Conservation (phyloP, 2,797 vertebrate genomes). For the Rhodeus uyekii region DNA sequence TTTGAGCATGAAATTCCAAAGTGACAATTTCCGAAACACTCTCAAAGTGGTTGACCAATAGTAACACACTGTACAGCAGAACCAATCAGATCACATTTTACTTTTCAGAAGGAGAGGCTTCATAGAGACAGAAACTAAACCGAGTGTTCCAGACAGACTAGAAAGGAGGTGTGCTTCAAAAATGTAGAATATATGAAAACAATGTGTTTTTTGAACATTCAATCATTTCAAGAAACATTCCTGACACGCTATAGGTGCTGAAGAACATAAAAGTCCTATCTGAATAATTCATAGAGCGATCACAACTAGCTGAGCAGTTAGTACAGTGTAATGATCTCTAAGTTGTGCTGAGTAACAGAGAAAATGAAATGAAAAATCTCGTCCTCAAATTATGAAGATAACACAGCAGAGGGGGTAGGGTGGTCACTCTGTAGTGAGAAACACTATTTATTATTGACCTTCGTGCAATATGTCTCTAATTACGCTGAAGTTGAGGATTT, state of each 20-base stretch:
- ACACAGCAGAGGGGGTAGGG: neutral
- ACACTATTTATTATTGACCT: conserved; percentile 84
- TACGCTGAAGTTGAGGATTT: conserved; percentile 89
- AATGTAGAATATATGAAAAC: too few relatives aligned
- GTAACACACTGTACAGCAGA: too few relatives aligned
- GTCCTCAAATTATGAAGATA: neutral
- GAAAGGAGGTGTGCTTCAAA: too few relatives aligned
- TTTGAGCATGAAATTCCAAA: too few relatives aligned
- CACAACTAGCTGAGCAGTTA: neutral
- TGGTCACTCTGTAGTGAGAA: conserved; percentile 48
- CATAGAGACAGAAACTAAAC: too few relatives aligned
- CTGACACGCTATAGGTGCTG: neutral
- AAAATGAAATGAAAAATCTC: too few relatives aligned
- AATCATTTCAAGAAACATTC: neutral
- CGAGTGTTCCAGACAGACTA: too few relatives aligned
- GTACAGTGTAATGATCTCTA: conserved; percentile 10
- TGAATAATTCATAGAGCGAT: conserved; percentile 19
- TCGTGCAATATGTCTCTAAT: conserved; percentile 92
- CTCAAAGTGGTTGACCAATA: too few relatives aligned
- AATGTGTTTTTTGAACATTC: too few relatives aligned
- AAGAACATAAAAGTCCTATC: neutral
- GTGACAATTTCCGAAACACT: too few relatives aligned
- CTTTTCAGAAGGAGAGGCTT: too few relatives aligned
- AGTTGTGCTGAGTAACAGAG: conserved; percentile 2
- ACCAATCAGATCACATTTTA: too few relatives aligned